Base-by-base conservation (phyloP, 2,888 invertebrate genomes). In the Diarsia dahlii region DNA sequence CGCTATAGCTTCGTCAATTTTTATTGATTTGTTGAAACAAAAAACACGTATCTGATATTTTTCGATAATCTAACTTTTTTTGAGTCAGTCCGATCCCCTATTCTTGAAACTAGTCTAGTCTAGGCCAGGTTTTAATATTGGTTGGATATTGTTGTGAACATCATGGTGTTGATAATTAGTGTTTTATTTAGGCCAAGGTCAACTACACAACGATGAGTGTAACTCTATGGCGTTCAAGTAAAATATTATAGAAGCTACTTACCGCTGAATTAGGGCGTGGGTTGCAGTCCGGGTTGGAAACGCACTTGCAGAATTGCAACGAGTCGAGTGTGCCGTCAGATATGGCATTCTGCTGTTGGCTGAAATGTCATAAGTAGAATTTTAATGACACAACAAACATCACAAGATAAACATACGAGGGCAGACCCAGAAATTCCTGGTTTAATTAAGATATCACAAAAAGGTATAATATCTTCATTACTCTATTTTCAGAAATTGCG, bases 231-330 rank as follows among this genome's bases (percentile, higher is more conserved):
- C 9, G 46, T 64, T 39, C 2, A 4, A n/a, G 5, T 39, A 39
- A 20, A 39, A 45, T 15, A 12, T 10, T 23, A 39, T 5, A 39
- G 3, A 39, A 39, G 39, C 39, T 39, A 39, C 39, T 39, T 83
- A 95, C 95, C 67, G 82, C 82, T 2, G 93, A 90, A 45, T 94
- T 92, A 0, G 84, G 87, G 9, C 89, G 89, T 0, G 92, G 91
- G 50, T 79, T 85, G 89, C 96, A 96, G 23, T 93, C 90, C 0
- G 93, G 91, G 2, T 87, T 90, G 10, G 91, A 80, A 13, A 94
- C 90, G 73, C 96, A 96, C 84, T 94, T 94, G 91, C 96, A 96
- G 87, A 90, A 92, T 78, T 92, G 91, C 71, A 94, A 69, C 2
- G 94, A 91, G 84, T 95, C 95, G 64, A 94, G 79, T 0, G 94